A percentile compares a stretch with the other conserved stretches of the same genome.
Conservation (phyloP, 2,113 vertebrate species). For the Lanius collurio region DNA sequence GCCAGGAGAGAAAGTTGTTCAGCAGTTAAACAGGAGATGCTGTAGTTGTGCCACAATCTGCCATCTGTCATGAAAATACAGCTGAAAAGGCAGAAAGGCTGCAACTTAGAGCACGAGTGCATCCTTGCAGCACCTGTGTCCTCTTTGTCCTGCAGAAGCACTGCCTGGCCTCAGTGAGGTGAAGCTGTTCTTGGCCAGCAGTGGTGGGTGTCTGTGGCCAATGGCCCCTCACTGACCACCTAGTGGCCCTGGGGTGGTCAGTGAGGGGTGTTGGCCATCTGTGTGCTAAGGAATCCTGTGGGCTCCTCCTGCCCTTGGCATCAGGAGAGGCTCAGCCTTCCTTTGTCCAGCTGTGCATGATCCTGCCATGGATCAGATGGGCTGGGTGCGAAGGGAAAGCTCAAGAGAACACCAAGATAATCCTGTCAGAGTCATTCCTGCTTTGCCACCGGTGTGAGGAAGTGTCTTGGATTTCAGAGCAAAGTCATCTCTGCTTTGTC, state of each 20-base stretch:
- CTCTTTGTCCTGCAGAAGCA: not conserved
- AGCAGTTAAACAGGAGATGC: not conserved
- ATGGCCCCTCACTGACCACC: too few relatives aligned
- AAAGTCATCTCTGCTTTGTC: not conserved
- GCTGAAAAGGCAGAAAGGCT: not conserved
- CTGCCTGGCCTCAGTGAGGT: not conserved
- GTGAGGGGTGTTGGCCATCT: not conserved
- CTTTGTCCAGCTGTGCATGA: not conserved
- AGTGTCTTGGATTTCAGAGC: not conserved
- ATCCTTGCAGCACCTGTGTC: not conserved
- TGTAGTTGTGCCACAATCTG: not conserved
- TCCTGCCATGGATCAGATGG: accelerated
- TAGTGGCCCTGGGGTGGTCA: not conserved
- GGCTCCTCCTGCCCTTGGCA: not conserved
- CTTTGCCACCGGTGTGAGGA: not conserved
- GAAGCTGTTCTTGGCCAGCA: not conserved
- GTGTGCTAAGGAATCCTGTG: not conserved
- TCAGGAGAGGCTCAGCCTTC: not conserved
- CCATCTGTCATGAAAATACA: not conserved
- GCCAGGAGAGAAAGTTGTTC: constrained; percentile 2
- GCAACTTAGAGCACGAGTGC: not conserved
- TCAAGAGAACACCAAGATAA: not conserved
- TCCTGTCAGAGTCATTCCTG: not conserved
- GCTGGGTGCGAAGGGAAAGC: not conserved
- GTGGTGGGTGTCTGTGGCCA: not conserved